Evolutionary conservation across 2,888 invertebrate species (phyloP), one percentile per base, ranked within the genome.

Genomic region (Hirtodrosophila histrioides): DNA sequence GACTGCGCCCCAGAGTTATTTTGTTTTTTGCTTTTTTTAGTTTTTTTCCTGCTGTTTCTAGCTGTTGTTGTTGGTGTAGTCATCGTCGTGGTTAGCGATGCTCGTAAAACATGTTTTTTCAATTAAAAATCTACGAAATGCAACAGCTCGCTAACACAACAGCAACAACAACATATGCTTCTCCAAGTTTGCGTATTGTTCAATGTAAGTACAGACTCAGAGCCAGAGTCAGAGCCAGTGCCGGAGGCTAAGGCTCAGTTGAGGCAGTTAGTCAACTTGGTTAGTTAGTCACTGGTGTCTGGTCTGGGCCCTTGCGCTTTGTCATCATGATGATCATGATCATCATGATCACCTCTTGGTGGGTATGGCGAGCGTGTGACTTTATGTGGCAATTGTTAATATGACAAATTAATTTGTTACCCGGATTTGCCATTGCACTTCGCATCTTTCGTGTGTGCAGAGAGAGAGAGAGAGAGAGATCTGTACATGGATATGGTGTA

Each of bases 51-150:
- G 61, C 41, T 44, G 44, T 65, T 60, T 12, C 27, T 61, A 27
- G 61, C 41, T 61, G 57, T 31, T 53, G 64, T 63, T 68, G 57
- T 45, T 55, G 56, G 44, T 70, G 69, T 50, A 68, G 75, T 72
- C 74, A 62, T 77, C 67, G 76, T 76, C 74, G 88, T 83, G 78
- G 86, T 88, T 89, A 78, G 83, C 76, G 74, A 76, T 76, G 87
- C 79, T 87, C 87, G 79, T 89, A 89, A 88, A 89, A 89, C 88
- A 88, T 86, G 89, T 87, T 89, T 89, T 88, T 88, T 88, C 88
- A 88, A 88, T 88, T 89, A 88, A 87, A 86, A 88, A 83, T 78
- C 84, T 76, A 76, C 77, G 64, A 85, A 85, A 85, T 86, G 86
- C 88, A 82, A 76, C 82, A 74, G 64, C 62, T 43, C 57, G 66